Evolutionary conservation across 2,888 invertebrate species (phyloP).

Genomic region (Venustoraphidia nigricollis): DNA sequence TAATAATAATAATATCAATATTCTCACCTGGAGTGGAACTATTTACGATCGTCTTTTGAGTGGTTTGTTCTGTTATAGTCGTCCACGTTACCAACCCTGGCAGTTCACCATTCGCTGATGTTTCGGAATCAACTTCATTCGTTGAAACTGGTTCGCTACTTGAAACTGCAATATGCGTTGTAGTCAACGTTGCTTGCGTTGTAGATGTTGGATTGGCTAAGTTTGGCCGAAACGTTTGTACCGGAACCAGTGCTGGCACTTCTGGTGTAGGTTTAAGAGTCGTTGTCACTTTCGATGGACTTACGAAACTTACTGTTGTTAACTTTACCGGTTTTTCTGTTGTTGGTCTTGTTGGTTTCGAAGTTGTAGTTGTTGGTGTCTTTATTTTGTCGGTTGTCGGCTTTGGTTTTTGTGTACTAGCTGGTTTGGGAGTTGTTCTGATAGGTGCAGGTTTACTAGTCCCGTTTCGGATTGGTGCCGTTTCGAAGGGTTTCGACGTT

Average conservation of each 20-base stretch:
- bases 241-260: conserved; percentile 15
- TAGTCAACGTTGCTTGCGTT: conserved; percentile 12
- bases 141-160: neutral
- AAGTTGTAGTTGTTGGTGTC: conserved; percentile 21
- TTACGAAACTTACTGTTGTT: conserved; percentile 6
- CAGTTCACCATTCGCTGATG: neutral
- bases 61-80: conserved; percentile 7
- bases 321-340: conserved; percentile 13
- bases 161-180: conserved; percentile 8
- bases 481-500: neutral
- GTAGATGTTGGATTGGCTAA: conserved; percentile 16
- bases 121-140: neutral
- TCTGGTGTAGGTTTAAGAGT: conserved; percentile 12
- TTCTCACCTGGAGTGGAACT: neutral
- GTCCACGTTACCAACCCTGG: conserved; percentile 14
- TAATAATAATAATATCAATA: neutral
- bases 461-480: neutral
- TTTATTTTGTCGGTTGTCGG: conserved; percentile 8
- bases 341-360: conserved; percentile 21
- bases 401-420: conserved; percentile 13
- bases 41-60: conserved; percentile 7
- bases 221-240: conserved; percentile 14
- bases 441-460: conserved; percentile 11
- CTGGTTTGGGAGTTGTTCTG: conserved; percentile 11
- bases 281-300: conserved; percentile 11